Conservation (phyloP, 2,797 vertebrate genomes). For the Enteromius viviparus region DNA sequence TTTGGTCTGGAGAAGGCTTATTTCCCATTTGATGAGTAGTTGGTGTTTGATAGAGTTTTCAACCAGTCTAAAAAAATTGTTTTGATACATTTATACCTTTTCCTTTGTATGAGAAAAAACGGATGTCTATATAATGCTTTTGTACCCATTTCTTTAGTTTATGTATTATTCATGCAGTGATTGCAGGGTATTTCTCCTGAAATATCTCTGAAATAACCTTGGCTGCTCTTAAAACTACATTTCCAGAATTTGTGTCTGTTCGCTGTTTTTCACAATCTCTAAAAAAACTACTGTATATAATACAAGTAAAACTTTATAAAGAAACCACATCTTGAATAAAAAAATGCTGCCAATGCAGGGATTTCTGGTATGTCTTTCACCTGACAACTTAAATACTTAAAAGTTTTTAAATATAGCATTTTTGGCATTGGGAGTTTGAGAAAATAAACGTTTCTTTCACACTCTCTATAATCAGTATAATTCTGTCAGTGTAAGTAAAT, state of each 20-base stretch:
- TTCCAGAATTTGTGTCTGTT: not conserved
- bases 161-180: slow-evolving; percentile 16
- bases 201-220: slow-evolving; percentile 21
- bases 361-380: not conserved
- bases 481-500: not conserved
- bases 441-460: not conserved
- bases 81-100: slow-evolving; percentile 37
- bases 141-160: slow-evolving; percentile 8
- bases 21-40: slow-evolving; percentile 52
- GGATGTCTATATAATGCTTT: not conserved
- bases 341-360: not conserved
- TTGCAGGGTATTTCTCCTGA: slow-evolving; percentile 24
- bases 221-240: slow-evolving; percentile 15
- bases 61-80: not conserved
- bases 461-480: not conserved
- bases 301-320: not conserved
- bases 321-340: slow-evolving; percentile 7
- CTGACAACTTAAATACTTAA: not conserved
- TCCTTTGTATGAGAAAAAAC: not conserved
- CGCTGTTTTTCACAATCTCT: not conserved
- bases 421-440: not conserved
- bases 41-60: slow-evolving; percentile 13
- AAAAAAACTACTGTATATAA: slow-evolving; percentile 11
- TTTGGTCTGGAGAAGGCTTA: slow-evolving; percentile 45
- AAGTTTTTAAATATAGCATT: not conserved